Conservation (phyloP, 2,797 vertebrate species). For the Mus minutoides region DNA sequence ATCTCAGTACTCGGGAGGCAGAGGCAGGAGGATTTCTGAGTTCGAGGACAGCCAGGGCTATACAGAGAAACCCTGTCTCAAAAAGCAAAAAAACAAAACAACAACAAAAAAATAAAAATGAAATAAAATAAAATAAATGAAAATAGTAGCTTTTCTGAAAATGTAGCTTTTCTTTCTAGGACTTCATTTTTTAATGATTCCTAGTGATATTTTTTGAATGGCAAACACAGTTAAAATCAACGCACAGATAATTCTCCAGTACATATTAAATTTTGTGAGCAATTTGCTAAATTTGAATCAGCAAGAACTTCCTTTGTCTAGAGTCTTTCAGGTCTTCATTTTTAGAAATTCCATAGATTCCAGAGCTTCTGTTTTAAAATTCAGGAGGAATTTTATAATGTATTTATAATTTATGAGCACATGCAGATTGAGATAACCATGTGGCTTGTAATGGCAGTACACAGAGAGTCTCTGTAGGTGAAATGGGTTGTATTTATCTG, state of each 20-base stretch:
- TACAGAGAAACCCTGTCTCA: too few species aligned
- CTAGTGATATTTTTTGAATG: not conserved
- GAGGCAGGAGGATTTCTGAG: too few species aligned
- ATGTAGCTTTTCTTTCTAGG: not conserved
- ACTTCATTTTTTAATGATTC: slow-evolving; percentile 5
- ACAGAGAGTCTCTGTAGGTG: not conserved
- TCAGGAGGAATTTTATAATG: not conserved
- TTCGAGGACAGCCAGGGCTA: too few species aligned
- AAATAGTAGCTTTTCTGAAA: not conserved
- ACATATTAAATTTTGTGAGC: slow-evolving; percentile 33
- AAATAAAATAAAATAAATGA: too few species aligned
- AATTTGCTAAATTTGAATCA: slow-evolving; percentile 27
- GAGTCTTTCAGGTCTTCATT: not conserved
- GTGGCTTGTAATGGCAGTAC: not conserved
- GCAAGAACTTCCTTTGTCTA: not conserved
- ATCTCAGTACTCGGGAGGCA: too few species aligned
- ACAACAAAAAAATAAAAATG: too few species aligned
- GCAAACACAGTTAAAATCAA: slow-evolving; percentile 32
- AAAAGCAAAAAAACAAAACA: too few species aligned
- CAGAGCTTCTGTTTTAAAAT: slow-evolving; percentile 1
- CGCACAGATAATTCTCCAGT: not conserved
- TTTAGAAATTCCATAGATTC: not conserved
- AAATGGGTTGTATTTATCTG: slow-evolving; percentile 38
- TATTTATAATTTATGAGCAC: not conserved
- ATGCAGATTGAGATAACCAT: not conserved